Evolutionary conservation across 2,113 vertebrate species (phyloP).

Genomic region (Butorides virescens): DNA sequence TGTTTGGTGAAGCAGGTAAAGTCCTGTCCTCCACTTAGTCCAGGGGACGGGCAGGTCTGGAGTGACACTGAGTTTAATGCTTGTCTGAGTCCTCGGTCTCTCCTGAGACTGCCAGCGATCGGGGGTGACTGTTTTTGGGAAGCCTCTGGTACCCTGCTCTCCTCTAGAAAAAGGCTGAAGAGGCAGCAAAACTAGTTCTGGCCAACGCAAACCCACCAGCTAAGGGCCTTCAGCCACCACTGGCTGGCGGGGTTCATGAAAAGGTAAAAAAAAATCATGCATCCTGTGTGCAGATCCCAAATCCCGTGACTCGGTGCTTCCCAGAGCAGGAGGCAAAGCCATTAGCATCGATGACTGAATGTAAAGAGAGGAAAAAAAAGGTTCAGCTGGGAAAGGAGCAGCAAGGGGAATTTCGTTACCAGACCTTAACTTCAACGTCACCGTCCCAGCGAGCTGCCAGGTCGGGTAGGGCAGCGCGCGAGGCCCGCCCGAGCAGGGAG

Average conservation of each 20-base stretch:
- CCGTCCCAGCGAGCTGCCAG: neutral
- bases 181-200: neutral
- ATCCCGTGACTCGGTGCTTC: neutral
- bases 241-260: neutral
- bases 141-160: neutral
- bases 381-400: neutral
- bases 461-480: rapidly evolving
- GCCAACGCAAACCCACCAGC: neutral
- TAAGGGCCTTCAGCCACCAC: neutral
- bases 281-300: neutral
- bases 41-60: neutral
- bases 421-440: neutral
- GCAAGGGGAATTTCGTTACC: neutral
- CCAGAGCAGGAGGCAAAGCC: neutral
- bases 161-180: neutral
- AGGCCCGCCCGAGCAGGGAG: neutral
- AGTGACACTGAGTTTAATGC: neutral
- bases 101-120: neutral
- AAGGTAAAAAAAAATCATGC: neutral
- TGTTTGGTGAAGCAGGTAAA: neutral
- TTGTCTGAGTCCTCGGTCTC: neutral
- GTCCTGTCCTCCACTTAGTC: neutral
- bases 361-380: neutral
- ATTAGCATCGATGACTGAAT: neutral
- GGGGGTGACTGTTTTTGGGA: neutral